Percentiles rank a stretch among this genome's conserved stretches.
Evolutionary conservation across 2,888 invertebrate species (phyloP).

Genomic region (Heterodera filipjevi): DNA sequence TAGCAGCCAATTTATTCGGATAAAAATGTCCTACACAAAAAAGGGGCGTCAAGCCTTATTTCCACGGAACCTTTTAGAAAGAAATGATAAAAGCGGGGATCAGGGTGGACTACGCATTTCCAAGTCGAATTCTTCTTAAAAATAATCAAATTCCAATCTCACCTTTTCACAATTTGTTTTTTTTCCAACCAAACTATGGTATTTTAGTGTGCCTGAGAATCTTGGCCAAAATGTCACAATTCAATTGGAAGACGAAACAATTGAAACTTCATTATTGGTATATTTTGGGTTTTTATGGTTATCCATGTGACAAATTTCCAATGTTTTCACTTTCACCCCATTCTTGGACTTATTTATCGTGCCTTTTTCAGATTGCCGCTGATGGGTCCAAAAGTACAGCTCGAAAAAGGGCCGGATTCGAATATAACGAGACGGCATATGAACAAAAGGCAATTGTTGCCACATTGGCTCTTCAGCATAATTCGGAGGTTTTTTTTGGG

Average conservation of each 20-base stretch:
- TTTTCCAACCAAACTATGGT: no score
- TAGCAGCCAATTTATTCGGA: no score
- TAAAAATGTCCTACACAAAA: no score
- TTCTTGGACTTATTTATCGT: not conserved
- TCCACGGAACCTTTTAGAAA: no score
- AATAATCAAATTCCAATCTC: no score
- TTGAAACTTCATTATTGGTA: constrained; percentile 68
- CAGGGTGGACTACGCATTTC: no score
- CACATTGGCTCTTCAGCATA: constrained; percentile 74
- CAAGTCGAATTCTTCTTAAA: no score
- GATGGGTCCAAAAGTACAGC: constrained; percentile 90
- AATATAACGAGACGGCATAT: constrained; percentile 82
- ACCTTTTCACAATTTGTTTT: no score
- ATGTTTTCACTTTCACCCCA: not conserved
- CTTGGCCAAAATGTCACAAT: constrained; percentile 63
- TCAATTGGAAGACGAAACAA: constrained; percentile 65
- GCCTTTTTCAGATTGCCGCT: constrained; percentile 78
- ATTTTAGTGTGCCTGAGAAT: constrained; percentile 36
- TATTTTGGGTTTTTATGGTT: no score
- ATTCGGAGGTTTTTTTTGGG: not conserved
- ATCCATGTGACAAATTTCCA: no score
- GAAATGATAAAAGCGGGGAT: no score
- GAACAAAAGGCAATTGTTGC: constrained; percentile 90
- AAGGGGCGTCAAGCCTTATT: no score
- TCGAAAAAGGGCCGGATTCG: constrained; percentile 79